Base-by-base conservation (phyloP, 2,888 invertebrate species). In the Shargacucullia verbasci region DNA sequence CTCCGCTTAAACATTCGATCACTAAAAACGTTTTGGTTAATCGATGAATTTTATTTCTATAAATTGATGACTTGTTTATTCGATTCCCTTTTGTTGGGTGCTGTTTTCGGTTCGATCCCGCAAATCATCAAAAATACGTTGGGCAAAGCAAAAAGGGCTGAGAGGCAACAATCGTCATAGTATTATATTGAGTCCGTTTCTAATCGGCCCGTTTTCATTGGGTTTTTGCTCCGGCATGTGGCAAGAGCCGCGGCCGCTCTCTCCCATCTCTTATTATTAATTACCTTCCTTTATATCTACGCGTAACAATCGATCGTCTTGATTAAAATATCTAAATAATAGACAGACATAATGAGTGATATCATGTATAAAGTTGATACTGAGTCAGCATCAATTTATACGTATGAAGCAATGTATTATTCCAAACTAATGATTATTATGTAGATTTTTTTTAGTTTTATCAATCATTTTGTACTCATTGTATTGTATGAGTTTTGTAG, bases 251-350 rank as follows among this genome's bases (percentile, higher is more conserved):
- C 12, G 62, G 80, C 76, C 81, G 73, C 78, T 80, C 77, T 81
- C 77, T 79, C 79, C 87, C 83, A 85, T 84, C 85, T 89, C 83
- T 85, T 88, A 86, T 90, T 94, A 94, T 92, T 94, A 94, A 94
- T 94, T 93, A 94, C 86, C 89, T 92, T 90, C 90, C 76, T 91
- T 92, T 91, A 90, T 92, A 81, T 82, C 79, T 79, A 87, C 80
- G 85, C 88, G 85, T 86, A 86, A 85, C 87, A 88, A 91, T 91
- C 85, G 90, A 91, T 90, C 85, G 88, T 65, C 86, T 92, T 92
- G 92, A 94, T 93, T 93, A 92, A 91, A 92, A 93, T 92, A 93
- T 92, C 90, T 86, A 87, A 87, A 92, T 93, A 92, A 92, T 89
- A 89, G 89, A 85, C 66, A 75, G 76, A 76, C 73, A 80, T 86